Evolutionary conservation across 2,888 invertebrate genomes (phyloP), one percentile per base, ranked within the genome.

Genomic region (Phortica magna): DNA sequence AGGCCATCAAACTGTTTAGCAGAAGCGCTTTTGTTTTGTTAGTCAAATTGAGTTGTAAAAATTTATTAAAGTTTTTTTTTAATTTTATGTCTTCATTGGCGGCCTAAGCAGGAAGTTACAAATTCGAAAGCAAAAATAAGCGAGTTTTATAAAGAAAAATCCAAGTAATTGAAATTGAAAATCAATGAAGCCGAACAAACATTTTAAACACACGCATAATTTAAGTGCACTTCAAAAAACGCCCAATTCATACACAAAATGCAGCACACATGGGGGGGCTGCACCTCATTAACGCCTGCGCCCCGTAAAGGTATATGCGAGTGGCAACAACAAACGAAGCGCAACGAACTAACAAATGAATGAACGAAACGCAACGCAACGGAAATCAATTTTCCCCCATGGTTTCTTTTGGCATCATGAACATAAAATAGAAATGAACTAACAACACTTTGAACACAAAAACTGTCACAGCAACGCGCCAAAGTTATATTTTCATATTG

Each of bases 211-310:
- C 17, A 22, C 59, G 17, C 57, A 17, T 19, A 55, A 9, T 48
- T 83, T 72, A 64, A 73, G 76, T 74, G 64, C 80, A 84, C 76
- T 79, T 77, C 77, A 76, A 61, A 31, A 61, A 9, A 14, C 59
- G 7, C 59, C 7, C 17, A 61, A 0, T 17, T 2, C 17, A 59
- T n/a, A n/a, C n/a, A 59, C 9, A 19, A 59, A 59, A 59, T 17
- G 19, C 19, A 59, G 17, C 7, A 48, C 48, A 48, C 5, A 6
- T 1, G 14, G 9, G 76, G 82, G 81, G 81, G 85, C 88, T 86
- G 87, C 85, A 86, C 85, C 88, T 85, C 88, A 85, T 85, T 87
- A 86, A 81, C 86, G 85, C 88, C 84, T 83, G 82, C 22, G 59
- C 9, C 59, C 48, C 9, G 48, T 48, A 48, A 48, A 14, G 10